Base-by-base conservation (phyloP, 2,888 invertebrate genomes). In the Dorcus hopei region DNA sequence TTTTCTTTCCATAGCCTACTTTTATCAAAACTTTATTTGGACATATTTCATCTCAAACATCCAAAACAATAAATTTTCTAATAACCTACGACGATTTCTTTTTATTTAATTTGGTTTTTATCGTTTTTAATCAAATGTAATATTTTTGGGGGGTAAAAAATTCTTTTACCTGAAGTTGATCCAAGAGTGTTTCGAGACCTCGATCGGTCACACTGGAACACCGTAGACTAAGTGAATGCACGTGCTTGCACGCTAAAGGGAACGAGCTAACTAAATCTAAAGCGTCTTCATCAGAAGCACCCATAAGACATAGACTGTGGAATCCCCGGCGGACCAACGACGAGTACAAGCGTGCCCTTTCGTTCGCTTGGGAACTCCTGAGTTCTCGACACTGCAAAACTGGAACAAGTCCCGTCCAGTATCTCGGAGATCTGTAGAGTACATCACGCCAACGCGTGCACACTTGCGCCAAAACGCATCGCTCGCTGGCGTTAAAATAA, bases 201-300 rank as follows among this genome's bases (percentile, higher is more conserved):
- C 92, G 85, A 80, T 97, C 96, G 38, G 92, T 93, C 74, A 96
- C 86, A 70, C 94, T 93, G 72, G 93, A 94, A 75, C 94, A 94
- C 71, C 93, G 86, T 68, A 97, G 82, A 72, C 91, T 88, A 64
- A 96, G 83, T 58, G 91, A 91, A 72, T 93, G 90, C 66, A 95
- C 84, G 74, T 93, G 91, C 72, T 91, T 88, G 63, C 90, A 87
- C 52, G 91, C 90, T 68, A 90, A 80, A 3, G 94, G 90, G 75
- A 93, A 94, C 67, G 90, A 89, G 74, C 89, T 89, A 63, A 93
- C 90, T 72, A 95, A 86, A 79, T 95, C 95, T 62, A 90, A 82
- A 52, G 94, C 88, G 78, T 96, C 95, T 72, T 93, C 93, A 76
- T 96, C 96, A 9, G 89, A 87, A 38, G 95, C 95, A 8, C 93